Conservation (phyloP, 1,140 invertebrate species). For the Apis laboriosa region DNA sequence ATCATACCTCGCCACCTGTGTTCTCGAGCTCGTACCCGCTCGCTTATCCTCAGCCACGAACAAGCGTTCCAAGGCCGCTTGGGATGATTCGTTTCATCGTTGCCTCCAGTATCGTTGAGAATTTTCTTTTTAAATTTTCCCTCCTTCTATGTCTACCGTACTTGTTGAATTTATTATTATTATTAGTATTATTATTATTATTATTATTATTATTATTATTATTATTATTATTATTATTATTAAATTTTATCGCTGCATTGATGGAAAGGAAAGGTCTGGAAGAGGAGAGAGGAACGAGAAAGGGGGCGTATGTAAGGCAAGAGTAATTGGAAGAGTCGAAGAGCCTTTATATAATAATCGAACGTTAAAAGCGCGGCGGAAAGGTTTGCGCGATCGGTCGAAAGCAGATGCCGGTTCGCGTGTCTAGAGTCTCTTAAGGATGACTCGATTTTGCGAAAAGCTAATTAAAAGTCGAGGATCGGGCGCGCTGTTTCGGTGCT, state of each 20-base stretch:
- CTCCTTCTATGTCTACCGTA: too few species aligned
- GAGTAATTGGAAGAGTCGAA: too few species aligned
- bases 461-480: constrained; percentile 59
- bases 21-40: not conserved
- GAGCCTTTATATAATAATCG: too few species aligned
- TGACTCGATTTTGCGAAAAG: constrained; percentile 56
- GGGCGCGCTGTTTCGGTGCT: constrained; percentile 52
- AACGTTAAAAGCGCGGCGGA: not conserved
- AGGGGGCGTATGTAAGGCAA: too few species aligned
- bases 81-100: constrained; percentile 6
- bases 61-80: not conserved
- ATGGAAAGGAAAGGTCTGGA: too few species aligned
- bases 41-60: not conserved
- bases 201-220: too few species aligned
- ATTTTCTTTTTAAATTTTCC: not conserved
- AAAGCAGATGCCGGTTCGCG: constrained; percentile 50
- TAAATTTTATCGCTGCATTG: too few species aligned
- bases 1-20: not conserved
- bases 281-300: too few species aligned
- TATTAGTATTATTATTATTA: too few species aligned
- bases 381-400: not conserved
- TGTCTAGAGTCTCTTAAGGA: constrained; percentile 30
- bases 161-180: too few species aligned
- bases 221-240: too few species aligned
- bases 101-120: not conserved